phyloP scores from a whole-genome alignment of 2,113 vertebrate genomes.

The Colistium nudipinnis region DNA sequence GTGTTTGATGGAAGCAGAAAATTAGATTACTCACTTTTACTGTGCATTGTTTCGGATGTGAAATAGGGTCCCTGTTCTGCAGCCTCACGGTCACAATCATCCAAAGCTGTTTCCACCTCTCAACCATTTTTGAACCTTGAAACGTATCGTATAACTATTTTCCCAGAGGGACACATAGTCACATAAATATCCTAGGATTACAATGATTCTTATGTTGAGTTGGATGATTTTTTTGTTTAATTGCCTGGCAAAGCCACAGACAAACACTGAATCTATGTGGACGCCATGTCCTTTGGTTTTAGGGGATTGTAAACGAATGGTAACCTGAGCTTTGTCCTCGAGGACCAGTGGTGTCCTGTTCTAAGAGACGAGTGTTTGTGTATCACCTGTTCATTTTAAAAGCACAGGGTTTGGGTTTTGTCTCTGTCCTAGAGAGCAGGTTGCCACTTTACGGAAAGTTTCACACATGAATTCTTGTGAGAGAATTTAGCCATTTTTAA shows the following conservation, averaged over 20 bases:
- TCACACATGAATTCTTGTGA: neutral
- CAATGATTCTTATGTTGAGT: neutral
- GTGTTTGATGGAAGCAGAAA: conserved; percentile 71
- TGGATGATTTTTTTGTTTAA: neutral
- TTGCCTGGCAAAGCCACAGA: neutral
- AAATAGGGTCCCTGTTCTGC: conserved; percentile 38
- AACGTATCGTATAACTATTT: neutral
- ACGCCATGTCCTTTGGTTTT: conserved; percentile 14
- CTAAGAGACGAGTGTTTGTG: conserved; percentile 33
- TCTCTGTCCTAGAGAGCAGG: neutral
- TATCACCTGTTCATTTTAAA: conserved; percentile 21
- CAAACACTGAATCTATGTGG: neutral
- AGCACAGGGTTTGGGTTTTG: conserved; percentile 16
- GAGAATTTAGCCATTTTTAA: too few relatives aligned
- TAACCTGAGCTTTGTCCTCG: conserved; percentile 53
- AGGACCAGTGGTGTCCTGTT: conserved; percentile 63
- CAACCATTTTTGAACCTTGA: conserved; percentile 22
- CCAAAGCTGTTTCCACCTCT: conserved; percentile 22
- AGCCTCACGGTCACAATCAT: conserved; percentile 31
- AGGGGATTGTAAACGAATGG: conserved; percentile 50
- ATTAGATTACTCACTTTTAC: conserved; percentile 68
- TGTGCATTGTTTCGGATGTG: conserved; percentile 53
- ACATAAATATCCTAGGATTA: neutral
- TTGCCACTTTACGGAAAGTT: neutral
- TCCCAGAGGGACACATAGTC: neutral